Percentiles rank a stretch among this genome's conserved stretches.
Evolutionary conservation across 30 jellyfish, hydroid and myxozoan genomes (phyloP).

Genomic region (Turritopsis rubra): DNA sequence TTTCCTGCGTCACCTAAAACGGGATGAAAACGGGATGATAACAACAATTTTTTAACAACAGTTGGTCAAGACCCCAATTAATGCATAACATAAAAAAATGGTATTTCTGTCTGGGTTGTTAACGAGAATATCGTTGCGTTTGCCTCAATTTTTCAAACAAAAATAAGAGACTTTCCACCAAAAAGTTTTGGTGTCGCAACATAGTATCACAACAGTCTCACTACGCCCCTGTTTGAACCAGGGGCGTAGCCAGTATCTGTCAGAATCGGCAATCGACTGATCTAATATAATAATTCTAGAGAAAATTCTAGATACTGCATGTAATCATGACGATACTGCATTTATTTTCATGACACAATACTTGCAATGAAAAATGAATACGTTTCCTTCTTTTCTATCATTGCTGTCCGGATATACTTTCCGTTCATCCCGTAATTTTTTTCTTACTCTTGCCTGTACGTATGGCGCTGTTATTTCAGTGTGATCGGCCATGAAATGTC

Average conservation of each 20-base stretch:
- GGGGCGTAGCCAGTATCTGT: background rate
- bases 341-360: background rate
- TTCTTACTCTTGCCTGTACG: background rate
- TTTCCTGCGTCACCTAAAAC: slow-evolving; percentile 18
- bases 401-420: background rate
- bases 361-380: background rate
- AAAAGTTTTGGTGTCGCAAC: too few species aligned
- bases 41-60: too few species aligned
- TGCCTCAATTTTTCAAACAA: too few species aligned
- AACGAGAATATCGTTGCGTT: too few species aligned
- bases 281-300: background rate
- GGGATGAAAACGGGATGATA: too few species aligned
- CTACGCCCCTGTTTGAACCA: too few species aligned
- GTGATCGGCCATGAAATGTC: background rate
- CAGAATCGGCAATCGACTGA: background rate
- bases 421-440: too few species aligned
- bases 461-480: background rate
- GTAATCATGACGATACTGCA: background rate
- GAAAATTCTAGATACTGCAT: background rate
- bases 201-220: too few species aligned
- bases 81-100: too few species aligned
- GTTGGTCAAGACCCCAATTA: too few species aligned
- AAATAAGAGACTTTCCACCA: too few species aligned
- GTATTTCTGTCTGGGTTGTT: too few species aligned
- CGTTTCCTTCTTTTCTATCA: background rate